phyloP scores from a whole-genome alignment of 23 tunicate genomes.

The Styela plicata region DNA sequence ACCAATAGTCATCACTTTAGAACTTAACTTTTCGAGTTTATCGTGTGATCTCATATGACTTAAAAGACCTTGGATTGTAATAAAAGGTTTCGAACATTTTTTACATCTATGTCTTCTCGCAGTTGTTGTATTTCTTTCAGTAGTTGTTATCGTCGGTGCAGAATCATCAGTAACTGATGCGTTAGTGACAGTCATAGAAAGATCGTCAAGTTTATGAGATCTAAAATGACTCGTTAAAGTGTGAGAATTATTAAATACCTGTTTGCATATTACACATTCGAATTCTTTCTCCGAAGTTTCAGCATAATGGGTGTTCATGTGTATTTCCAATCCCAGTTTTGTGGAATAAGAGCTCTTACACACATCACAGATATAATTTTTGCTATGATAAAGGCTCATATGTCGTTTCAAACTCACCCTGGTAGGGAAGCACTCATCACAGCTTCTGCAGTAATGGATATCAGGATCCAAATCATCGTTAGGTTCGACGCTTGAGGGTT shows the following conservation, averaged over 20 bases:
- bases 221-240: not conserved
- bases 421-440: not conserved
- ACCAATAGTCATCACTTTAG: not conserved
- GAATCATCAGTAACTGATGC: too few relatives aligned
- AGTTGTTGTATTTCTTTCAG: not conserved
- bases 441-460: not conserved
- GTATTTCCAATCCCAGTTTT: not conserved
- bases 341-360: not conserved
- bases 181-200: not conserved
- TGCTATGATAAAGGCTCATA: not conserved
- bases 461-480: not conserved
- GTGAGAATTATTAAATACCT: not conserved
- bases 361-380: not conserved
- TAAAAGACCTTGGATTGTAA: not conserved
- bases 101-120: not conserved
- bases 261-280: not conserved
- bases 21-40: too few relatives aligned
- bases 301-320: not conserved
- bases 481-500: not conserved
- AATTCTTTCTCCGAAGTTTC: not conserved
- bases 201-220: not conserved
- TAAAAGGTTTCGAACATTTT: not conserved
- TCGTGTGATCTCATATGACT: not conserved
- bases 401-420: not conserved
- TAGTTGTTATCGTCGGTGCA: too few relatives aligned